Evolutionary conservation across 2,888 invertebrate genomes (phyloP).

Genomic region (Stramonita haemastoma): DNA sequence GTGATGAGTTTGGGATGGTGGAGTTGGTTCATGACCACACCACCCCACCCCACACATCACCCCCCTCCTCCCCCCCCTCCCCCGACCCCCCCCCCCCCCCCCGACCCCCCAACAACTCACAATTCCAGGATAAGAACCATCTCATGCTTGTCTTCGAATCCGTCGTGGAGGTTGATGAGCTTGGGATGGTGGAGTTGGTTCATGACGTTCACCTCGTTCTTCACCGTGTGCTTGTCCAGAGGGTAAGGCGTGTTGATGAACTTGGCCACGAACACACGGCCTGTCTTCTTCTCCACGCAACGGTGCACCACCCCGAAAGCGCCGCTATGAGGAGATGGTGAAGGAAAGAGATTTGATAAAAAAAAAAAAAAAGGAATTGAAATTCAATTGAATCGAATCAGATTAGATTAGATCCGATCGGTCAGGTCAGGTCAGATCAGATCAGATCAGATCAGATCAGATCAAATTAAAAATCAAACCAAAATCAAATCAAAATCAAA

Average conservation of each 20-base stretch:
- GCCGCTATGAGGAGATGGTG: slow-evolving; percentile 81
- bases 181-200: slow-evolving; percentile 98
- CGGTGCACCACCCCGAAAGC: slow-evolving; percentile 99
- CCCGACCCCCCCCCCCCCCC: too few species aligned
- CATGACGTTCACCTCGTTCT: slow-evolving; percentile 99
- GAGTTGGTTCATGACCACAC: background rate
- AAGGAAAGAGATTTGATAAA: too few species aligned
- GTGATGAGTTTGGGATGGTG: background rate
- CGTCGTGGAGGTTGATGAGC: slow-evolving; percentile 97
- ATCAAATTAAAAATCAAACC: too few species aligned
- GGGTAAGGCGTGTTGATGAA: slow-evolving; percentile 89
- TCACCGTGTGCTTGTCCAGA: slow-evolving; percentile 96
- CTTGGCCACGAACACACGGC: slow-evolving; percentile 92
- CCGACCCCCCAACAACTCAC: slow-evolving; percentile 82
- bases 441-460: too few species aligned
- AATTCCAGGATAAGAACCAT: slow-evolving; percentile 99
- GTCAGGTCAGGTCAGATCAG: too few species aligned
- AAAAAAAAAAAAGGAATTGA: too few species aligned
- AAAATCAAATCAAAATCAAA: too few species aligned
- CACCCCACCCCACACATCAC: too few species aligned
- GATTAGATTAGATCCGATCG: too few species aligned
- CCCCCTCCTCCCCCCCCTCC: too few species aligned
- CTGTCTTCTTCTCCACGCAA: slow-evolving; percentile 96
- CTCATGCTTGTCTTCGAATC: slow-evolving; percentile 99
- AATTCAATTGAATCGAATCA: too few species aligned